Evolutionary conservation across 1,140 invertebrate species (phyloP), one percentile per base, ranked within the genome.

Genomic region (Drosophila sulfurigaster): DNA sequence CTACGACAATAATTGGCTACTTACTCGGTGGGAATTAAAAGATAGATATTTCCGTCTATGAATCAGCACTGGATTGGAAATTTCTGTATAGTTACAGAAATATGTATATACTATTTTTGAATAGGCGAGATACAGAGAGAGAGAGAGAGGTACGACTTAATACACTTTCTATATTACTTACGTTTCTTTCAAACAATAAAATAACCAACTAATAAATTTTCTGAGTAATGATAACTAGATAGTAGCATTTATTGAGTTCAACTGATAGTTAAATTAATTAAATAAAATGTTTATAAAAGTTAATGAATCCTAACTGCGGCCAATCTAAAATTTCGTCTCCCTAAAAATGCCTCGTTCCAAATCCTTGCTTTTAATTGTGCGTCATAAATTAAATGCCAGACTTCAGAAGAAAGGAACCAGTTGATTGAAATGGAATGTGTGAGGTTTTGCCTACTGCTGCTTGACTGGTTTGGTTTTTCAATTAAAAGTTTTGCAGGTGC

Each of bases 401-500:
- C 62, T 57, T 57, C 0, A 41, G 10, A 51, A 6, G 32, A 32
- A 0, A 28, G 28, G 15, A 28, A 30, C n/a, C 59, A 41, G 35
- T 66, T 75, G 75, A 66, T 79, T 77, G n/a, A 8, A 64, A 64
- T 48, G 62, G 66, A 76, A 74, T 78, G 69, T 67, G 43, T 45
- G 58, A 52, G 49, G 38, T 69, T n/a, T 30, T n/a, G 11, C 11
- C 10, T 4, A 52, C n/a, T 25, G 43, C 64, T 25, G 20, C 52
- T 78, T 52, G 28, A 3, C 28, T 54, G 28, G 52, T 38, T 46
- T 70, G 78, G 69, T 73, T 83, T 57, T 81, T 78, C 83, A 87
- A 87, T 88, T 87, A 89, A 87, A 87, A 87, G 80, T 87, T 87
- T 80, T 79, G 46, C 72, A 79, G 73, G 76, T 79, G 62, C 52